phyloP scores from a whole-genome alignment of 2,113 vertebrate genomes.

The Oreochromis niloticus region DNA sequence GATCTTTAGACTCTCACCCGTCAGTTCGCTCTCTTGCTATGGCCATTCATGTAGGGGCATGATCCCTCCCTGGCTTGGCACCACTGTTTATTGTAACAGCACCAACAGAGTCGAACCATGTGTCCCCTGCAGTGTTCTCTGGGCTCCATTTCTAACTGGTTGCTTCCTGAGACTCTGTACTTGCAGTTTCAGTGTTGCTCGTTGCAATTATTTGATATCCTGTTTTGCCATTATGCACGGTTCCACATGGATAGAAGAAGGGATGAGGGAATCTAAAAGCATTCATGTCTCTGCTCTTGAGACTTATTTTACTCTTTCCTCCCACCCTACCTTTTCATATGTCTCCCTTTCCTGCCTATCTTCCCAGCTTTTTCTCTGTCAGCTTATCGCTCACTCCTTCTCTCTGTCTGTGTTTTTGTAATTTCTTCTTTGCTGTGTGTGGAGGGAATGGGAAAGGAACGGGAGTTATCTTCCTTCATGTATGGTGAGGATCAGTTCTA shows the following conservation, averaged over 20 bases:
- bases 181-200: not conserved
- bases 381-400: not conserved
- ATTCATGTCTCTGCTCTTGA: not conserved
- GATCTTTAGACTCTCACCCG: not conserved
- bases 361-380: not conserved
- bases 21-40: not conserved
- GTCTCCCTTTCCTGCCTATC: not conserved
- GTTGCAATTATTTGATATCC: not conserved
- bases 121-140: not conserved
- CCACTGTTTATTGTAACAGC: not conserved
- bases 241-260: not conserved
- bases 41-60: not conserved
- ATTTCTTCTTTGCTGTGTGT: not conserved
- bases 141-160: not conserved
- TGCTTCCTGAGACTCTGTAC: not conserved
- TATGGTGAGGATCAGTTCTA: conserved; percentile 15
- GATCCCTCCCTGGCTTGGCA: not conserved
- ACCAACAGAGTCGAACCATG: not conserved
- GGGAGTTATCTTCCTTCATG: conserved; percentile 6
- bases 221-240: not conserved
- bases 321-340: not conserved
- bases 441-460: not conserved
- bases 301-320: not conserved
- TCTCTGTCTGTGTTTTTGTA: not conserved
- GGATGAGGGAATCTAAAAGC: not conserved